Base-by-base conservation (phyloP, 2,797 vertebrate genomes). In the Uromys caudimaculatus region DNA sequence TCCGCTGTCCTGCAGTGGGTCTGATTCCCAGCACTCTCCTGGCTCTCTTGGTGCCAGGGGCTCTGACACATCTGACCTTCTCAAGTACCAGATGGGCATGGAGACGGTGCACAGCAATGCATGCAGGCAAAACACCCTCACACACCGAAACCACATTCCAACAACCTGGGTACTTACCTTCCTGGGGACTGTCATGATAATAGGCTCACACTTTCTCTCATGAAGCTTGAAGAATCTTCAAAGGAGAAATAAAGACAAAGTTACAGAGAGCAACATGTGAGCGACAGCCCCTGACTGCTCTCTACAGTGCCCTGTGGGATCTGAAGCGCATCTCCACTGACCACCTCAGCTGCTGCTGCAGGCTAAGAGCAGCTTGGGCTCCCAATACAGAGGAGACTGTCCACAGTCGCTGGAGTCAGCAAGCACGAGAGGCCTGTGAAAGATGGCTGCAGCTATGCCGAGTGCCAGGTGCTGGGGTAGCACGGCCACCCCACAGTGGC, bases 171-270 rank as follows among this genome's bases (percentile, higher is more conserved):
- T 0, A 95, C 99, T 99, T 98, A 99, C 99, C 99, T 99, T 99
- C 97, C 99, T 99, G 73, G 99, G 99, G 94, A 99, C 99, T 2
- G 99, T 99, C 99, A 99, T 99, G 98, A 99, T 99, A 93, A 99
- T 99, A 75, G 99, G 99, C 97, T 99, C 99, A 96, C 99, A 99
- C 97, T 99, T 99, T 97, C 99, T 99, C 98, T 99, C 99, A 0
- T 99, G 99, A 60, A 99, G 99, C 98, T 99, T 99, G 98, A 99
- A 99, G 98, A 99, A 99, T 98, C 99, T 99, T 97, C n/a, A 0
- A 29, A 88, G 79, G 32, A 38, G 69, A 95, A 56, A 95, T 11
- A 97, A 84, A 76, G 10, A n/a, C 4, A 93, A 89, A 81, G 27
- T 50, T 24, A 50, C 64, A 64, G 78, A 47, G 32, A 83, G 87